These are phyloP conservation scores for Parelbella ahira DNA, from an alignment of 2,888 invertebrate species.

Conservation along the genomic window DNA sequence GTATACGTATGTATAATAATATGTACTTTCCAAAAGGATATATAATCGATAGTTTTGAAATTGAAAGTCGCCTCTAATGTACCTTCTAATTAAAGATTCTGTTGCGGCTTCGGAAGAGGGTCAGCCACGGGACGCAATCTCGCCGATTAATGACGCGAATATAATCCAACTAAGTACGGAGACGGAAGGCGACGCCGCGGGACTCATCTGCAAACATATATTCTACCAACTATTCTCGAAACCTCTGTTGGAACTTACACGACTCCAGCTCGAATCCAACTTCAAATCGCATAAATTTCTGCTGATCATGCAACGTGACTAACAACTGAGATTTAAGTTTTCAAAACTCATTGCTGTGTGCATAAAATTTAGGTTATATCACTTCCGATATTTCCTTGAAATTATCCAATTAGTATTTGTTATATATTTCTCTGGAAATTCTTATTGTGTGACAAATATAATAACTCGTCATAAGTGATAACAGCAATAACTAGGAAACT, in stretches of 20 bases:
- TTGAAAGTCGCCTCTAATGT: slow-evolving; percentile 46
- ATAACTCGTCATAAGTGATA: too few relatives aligned
- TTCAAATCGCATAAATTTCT: slow-evolving; percentile 29
- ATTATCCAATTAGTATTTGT: too few relatives aligned
- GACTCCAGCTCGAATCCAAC: slow-evolving; percentile 26
- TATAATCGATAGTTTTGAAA: slow-evolving; percentile 44
- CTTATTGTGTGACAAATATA: too few relatives aligned
- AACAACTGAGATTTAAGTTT: slow-evolving; percentile 24
- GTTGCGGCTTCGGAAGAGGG: not conserved
- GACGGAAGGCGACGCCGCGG: slow-evolving; percentile 52
- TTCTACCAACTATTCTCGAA: slow-evolving; percentile 55
- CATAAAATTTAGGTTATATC: slow-evolving; percentile 15
- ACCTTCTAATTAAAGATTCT: slow-evolving; percentile 7
- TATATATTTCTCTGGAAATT: too few relatives aligned
- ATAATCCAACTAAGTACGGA: slow-evolving; percentile 72
- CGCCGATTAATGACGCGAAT: slow-evolving; percentile 73
- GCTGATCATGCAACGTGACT: slow-evolving; percentile 25
- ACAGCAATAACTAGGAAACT: too few relatives aligned
- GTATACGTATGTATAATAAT: too few relatives aligned
- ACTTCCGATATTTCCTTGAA: slow-evolving; percentile 10
- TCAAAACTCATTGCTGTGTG: slow-evolving; percentile 13
- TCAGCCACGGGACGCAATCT: slow-evolving; percentile 62
- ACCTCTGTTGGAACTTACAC: slow-evolving; percentile 31
- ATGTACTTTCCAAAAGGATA: too few relatives aligned
- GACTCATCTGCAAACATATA: slow-evolving; percentile 51